A percentile compares a stretch with the other conserved stretches of the same genome.
These are phyloP conservation scores for Parasteatoda lunata DNA, from an alignment of 2,888 invertebrate species.

Conservation along the genomic window DNA sequence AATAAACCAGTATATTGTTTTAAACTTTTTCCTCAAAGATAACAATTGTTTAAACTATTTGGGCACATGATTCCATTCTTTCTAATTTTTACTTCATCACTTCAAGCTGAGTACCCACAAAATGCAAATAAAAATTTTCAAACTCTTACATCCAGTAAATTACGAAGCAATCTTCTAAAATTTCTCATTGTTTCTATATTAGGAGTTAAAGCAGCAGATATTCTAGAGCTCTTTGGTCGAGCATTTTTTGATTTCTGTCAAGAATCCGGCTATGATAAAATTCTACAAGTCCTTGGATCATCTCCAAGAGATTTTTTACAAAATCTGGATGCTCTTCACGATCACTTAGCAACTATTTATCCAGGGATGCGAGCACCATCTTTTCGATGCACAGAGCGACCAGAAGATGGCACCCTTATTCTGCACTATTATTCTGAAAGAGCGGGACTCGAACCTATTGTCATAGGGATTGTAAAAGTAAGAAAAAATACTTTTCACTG, in stretches of 20 bases:
- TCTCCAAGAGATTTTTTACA: conserved; percentile 95
- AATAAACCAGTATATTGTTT: too few relatives aligned
- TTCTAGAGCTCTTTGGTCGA: conserved; percentile 92
- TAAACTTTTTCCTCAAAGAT: too few relatives aligned
- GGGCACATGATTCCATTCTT: too few relatives aligned
- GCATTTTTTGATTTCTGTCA: conserved; percentile 97
- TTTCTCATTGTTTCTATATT: conserved; percentile 36
- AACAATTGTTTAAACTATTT: too few relatives aligned
- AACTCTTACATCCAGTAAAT: too few relatives aligned
- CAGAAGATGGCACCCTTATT: conserved; percentile 90
- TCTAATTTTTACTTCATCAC: too few relatives aligned
- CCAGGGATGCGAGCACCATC: conserved; percentile 97
- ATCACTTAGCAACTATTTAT: conserved; percentile 93
- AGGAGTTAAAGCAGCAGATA: conserved; percentile 93
- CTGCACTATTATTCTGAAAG: conserved; percentile 97
- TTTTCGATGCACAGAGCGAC: conserved; percentile 92
- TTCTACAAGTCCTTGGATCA: conserved; percentile 93
- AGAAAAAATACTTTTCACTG: conserved; percentile 36
- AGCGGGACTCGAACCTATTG: conserved; percentile 94
- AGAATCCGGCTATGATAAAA: conserved; percentile 97
- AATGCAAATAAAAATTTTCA: too few relatives aligned
- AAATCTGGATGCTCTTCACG: conserved; percentile 96
- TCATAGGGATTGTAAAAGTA: conserved; percentile 97
- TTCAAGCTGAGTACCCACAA: too few relatives aligned
- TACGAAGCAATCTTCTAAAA: too few relatives aligned